Base-by-base conservation (phyloP, 2,797 vertebrate genomes). In the Halcyon badia region DNA sequence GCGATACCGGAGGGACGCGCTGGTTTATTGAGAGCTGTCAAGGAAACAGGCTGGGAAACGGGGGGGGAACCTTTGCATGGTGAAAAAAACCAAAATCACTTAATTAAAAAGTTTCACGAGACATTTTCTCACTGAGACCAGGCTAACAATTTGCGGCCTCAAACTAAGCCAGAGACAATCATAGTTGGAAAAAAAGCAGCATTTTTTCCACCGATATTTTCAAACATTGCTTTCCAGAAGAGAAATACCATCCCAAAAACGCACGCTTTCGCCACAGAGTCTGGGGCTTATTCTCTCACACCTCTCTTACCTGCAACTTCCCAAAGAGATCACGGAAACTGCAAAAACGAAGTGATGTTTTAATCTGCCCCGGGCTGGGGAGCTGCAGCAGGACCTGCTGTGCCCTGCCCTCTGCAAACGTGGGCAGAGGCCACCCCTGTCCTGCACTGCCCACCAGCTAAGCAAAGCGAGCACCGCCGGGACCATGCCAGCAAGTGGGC, bases 1-100 rank as follows among this genome's bases (percentile, higher is more conserved):
- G 37, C 5, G 30, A 6, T 3, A 13, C 0, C 2, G 41, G 35
- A 54, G 15, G 54, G 62, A 56, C 4, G 7, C 2, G 26, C 22
- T 49, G 26, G 14, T 16, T 81, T 21, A 58, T 4, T 13, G 42
- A 54, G 10, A 77, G 37, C 64, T 86, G 35, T 6, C 15, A 30
- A 37, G 65, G 14, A 54, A 91, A 66, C 21, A 9, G 37, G 58
- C 8, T 76, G 49, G 35, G 60, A 8, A 68, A 51, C 37, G 11
- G 66, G 30, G 28, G 16, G 6, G 9, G 20, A 44, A 57, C 69
- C 12, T 73, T 15, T 10, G 26, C 25, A 11, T 2, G 8, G 8
- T 8, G n/a, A 57, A 33, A 1, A 1, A 56, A 48, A 68, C 7
- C n/a, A 14, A 33, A 26, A 17, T 2, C 14, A 14, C 42, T 33